phyloP scores from a whole-genome alignment of 2,113 vertebrate genomes.

The Ellobius talpinus region DNA sequence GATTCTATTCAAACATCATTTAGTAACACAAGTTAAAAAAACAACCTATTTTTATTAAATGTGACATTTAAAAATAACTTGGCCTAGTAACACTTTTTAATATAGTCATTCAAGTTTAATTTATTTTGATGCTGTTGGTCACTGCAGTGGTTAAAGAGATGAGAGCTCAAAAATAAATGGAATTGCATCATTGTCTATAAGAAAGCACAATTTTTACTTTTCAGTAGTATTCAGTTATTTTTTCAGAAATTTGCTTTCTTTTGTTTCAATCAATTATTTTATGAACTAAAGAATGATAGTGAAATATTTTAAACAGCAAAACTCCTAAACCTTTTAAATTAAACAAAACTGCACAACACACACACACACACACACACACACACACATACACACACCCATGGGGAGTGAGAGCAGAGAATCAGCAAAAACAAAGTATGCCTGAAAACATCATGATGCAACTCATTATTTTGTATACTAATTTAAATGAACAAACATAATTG shows the following conservation, averaged over 20 bases:
- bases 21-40: slow-evolving; percentile 16
- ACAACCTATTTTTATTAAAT: not conserved
- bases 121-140: slow-evolving; percentile 16
- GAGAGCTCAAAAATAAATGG: slow-evolving; percentile 10
- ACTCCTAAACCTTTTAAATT: not conserved
- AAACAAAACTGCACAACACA: not conserved
- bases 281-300: not conserved
- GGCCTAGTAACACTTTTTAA: not conserved
- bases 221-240: not conserved
- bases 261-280: slow-evolving; percentile 55
- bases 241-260: not conserved
- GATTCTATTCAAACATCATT: not conserved
- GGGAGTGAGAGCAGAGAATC: not conserved
- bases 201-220: slow-evolving; percentile 14
- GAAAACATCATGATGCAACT: not conserved
- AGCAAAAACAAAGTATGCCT: not conserved
- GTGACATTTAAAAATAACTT: not conserved
- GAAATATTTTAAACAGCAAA: not conserved
- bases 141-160: not conserved
- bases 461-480: not conserved
- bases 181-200: not conserved
- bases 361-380: too few species aligned
- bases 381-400: too few species aligned
- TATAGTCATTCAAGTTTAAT: not conserved
- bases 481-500: not conserved